Percentiles rank a stretch among this genome's conserved stretches.
Conservation (phyloP, 2,113 vertebrate species). For the Amblyopsis rosae region DNA sequence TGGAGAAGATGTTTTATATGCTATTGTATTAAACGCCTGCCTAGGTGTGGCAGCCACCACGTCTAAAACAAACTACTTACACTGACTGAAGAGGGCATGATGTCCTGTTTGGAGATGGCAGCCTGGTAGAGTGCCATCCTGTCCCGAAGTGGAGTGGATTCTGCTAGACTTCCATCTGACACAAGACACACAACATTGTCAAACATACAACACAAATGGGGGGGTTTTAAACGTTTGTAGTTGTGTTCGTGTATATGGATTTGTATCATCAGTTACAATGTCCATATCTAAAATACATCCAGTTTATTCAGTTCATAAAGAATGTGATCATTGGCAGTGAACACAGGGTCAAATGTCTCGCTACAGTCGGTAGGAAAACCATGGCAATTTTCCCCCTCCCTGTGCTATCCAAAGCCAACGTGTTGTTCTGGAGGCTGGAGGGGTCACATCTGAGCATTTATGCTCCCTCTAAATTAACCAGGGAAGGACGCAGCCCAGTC, state of each 20-base stretch:
- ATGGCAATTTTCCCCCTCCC: slow-evolving; percentile 34
- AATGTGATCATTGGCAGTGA: slow-evolving; percentile 13
- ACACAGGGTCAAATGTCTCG: slow-evolving; percentile 39
- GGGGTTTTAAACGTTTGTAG: no score
- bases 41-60: no score
- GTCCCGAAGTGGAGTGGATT: slow-evolving; percentile 87
- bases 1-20: background rate
- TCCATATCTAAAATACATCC: slow-evolving; percentile 3
- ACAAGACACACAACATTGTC: background rate
- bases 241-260: no score
- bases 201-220: slow-evolving; percentile 22
- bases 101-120: slow-evolving; percentile 86
- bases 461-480: slow-evolving; percentile 1
- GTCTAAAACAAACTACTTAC: slow-evolving; percentile 50
- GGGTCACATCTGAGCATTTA: slow-evolving; percentile 6
- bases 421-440: background rate
- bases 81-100: slow-evolving; percentile 40
- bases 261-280: no score
- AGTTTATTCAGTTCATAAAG: background rate
- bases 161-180: slow-evolving; percentile 73
- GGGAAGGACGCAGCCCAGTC: slow-evolving; percentile 41
- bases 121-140: slow-evolving; percentile 95
- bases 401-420: slow-evolving; percentile 20
- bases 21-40: background rate
- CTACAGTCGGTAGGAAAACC: slow-evolving; percentile 7